Percentiles rank a stretch among this genome's conserved stretches.
phyloP scores from a whole-genome alignment of 2,113 vertebrate genomes.

The Zosterops hypoxanthus region DNA sequence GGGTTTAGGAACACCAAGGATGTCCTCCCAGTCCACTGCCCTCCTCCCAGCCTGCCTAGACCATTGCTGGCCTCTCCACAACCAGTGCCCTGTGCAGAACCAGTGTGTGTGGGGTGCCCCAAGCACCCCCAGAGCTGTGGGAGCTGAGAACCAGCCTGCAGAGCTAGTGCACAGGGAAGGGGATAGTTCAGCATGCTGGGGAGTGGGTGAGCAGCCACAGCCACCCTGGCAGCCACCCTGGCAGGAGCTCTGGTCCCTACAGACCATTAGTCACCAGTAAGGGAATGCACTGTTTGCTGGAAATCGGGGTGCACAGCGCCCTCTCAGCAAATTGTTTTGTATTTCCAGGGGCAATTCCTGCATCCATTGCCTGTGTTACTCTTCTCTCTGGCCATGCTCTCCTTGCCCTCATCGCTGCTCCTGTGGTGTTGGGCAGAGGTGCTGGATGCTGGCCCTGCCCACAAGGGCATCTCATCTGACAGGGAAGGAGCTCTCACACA shows the following conservation, averaged over 20 bases:
- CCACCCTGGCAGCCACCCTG: background rate
- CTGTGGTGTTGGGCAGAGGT: background rate
- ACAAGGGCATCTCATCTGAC: accelerated
- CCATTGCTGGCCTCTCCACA: background rate
- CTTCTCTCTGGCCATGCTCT: background rate
- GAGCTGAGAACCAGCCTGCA: background rate
- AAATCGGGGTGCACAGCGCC: background rate
- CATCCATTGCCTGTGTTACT: accelerated
- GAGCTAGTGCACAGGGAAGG: background rate
- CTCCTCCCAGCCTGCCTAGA: background rate
- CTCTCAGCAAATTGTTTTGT: background rate
- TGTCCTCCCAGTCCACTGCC: background rate
- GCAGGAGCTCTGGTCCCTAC: background rate
- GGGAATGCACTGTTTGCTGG: background rate
- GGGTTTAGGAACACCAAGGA: background rate
- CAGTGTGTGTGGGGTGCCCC: no score
- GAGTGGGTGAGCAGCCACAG: accelerated
- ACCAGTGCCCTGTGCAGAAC: background rate
- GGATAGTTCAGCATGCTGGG: accelerated
- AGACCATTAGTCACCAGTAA: background rate
- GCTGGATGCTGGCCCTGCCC: background rate
- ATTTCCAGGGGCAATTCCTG: background rate
- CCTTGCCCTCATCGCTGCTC: accelerated
- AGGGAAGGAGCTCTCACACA: background rate
- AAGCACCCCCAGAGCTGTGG: background rate